A percentile compares a stretch with the other conserved stretches of the same genome.
Conservation (phyloP, 2,888 invertebrate species). For the Ichneumoninae sp. region DNA sequence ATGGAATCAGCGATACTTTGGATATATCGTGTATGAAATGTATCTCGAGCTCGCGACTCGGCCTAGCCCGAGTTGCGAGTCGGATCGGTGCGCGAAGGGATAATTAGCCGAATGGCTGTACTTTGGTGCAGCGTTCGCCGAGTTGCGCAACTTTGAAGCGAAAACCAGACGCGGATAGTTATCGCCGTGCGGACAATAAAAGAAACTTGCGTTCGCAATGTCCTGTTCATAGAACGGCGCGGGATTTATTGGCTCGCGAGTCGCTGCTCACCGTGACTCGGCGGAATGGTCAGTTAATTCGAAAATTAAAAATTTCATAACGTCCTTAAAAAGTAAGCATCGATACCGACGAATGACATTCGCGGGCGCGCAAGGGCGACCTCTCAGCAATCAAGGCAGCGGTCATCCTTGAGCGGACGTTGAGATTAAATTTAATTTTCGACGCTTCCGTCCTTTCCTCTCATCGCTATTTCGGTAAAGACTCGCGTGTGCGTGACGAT, state of each 20-base stretch:
- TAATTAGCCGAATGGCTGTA: slow-evolving; percentile 44
- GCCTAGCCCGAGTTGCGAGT: background rate
- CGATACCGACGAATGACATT: background rate
- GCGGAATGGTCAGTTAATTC: background rate
- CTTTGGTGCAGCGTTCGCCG: slow-evolving; percentile 23
- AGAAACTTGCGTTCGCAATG: background rate
- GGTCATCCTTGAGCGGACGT: background rate
- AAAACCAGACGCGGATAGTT: slow-evolving; percentile 12
- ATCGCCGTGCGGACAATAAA: background rate
- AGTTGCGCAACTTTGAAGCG: slow-evolving; percentile 49
- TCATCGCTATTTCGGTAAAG: background rate
- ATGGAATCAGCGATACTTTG: background rate
- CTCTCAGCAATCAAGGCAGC: background rate
- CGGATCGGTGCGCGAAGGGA: background rate
- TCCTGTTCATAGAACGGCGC: background rate
- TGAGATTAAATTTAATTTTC: background rate
- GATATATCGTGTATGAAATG: background rate
- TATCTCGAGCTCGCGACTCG: background rate
- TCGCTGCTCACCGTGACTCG: background rate
- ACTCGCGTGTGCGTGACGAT: background rate
- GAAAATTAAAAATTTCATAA: background rate
- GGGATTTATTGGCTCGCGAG: background rate
- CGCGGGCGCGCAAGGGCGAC: background rate
- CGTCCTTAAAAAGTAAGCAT: background rate
- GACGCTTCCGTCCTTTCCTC: background rate